Conservation (phyloP, 1,140 invertebrate genomes). For the Aphidius ervi region DNA sequence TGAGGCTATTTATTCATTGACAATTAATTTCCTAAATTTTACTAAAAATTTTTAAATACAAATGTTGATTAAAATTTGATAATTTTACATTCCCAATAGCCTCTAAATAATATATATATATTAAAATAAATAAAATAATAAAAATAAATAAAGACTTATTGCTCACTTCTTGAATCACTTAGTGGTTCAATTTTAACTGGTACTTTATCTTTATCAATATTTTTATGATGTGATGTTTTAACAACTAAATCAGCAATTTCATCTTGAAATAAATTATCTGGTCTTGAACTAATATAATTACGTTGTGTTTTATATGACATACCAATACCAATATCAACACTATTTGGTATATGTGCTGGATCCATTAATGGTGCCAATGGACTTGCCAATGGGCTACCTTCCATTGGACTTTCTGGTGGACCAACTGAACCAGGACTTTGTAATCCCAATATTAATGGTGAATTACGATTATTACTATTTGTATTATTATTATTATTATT, state of each 20-base stretch:
- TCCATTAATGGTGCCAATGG: slow-evolving; percentile 50
- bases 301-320: slow-evolving; percentile 64
- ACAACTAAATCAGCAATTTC: slow-evolving; percentile 61
- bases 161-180: slow-evolving; percentile 51
- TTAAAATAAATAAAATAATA: slow-evolving; percentile 1
- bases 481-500: slow-evolving; percentile 39
- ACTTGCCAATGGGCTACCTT: slow-evolving; percentile 53
- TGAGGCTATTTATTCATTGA: too few species aligned
- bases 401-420: slow-evolving; percentile 49
- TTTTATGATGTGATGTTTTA: slow-evolving; percentile 50
- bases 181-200: slow-evolving; percentile 51
- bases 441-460: slow-evolving; percentile 54
- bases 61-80: too few species aligned
- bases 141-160: slow-evolving; percentile 28
- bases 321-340: slow-evolving; percentile 60
- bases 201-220: slow-evolving; percentile 47
- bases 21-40: too few species aligned
- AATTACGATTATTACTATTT: slow-evolving; percentile 51
- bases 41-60: too few species aligned
- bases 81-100: not conserved
- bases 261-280: slow-evolving; percentile 62
- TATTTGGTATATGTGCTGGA: slow-evolving; percentile 46
- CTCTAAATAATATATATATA: slow-evolving; percentile 1
- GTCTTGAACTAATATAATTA: slow-evolving; percentile 57
- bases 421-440: slow-evolving; percentile 53